Base-by-base conservation (phyloP, 1,140 invertebrate species). In the Lordiphosa clarofinis region DNA sequence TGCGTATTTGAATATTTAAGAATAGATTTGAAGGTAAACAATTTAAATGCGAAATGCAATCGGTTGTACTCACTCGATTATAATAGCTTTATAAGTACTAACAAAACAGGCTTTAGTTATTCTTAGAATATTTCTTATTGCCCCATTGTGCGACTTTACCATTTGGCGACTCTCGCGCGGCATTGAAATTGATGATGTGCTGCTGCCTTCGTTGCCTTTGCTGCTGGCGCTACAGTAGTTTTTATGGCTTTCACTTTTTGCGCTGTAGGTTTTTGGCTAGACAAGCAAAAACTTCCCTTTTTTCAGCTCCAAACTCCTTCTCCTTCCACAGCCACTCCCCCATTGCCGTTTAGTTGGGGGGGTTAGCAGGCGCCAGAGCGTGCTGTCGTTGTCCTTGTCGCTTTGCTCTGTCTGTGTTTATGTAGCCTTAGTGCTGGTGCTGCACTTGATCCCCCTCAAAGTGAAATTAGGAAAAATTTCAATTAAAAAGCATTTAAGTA, bases 401-500 rank as follows among this genome's bases (percentile, higher is more conserved):
- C 36, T 35, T 50, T 35, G 28, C 36, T 31, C 33, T 28, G 28
- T 35, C 13, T 44, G 42, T 69, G 70, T 79, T 82, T 82, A 69
- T 60, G 54, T 84, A 62, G 76, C 76, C 58, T 52, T 56, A 67
- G 64, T 36, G 71, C 78, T 69, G 72, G 72, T 76, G 28, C 28
- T 84, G 73, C 78, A 84, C 78, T 84, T 84, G 78, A 82, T 82
- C 78, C 76, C 68, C 73, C 73, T 7, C 8, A 84, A 82, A 84
- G 78, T 84, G 73, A 84, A 84, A 84, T 84, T 84, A 84, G 73
- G 73, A 78, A 84, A 84, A 84, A 70, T 84, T 84, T 84, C 78
- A 84, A 84, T 84, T 84, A 84, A 84, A 84, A 84, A 84, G 78
- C 78, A 84, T 84, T 84, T 84, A 84, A 84, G 78, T 84, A 84